Percentiles rank a stretch among this genome's conserved stretches.
phyloP scores from a whole-genome alignment of 2,888 invertebrate genomes.

The Thyatira batis region DNA sequence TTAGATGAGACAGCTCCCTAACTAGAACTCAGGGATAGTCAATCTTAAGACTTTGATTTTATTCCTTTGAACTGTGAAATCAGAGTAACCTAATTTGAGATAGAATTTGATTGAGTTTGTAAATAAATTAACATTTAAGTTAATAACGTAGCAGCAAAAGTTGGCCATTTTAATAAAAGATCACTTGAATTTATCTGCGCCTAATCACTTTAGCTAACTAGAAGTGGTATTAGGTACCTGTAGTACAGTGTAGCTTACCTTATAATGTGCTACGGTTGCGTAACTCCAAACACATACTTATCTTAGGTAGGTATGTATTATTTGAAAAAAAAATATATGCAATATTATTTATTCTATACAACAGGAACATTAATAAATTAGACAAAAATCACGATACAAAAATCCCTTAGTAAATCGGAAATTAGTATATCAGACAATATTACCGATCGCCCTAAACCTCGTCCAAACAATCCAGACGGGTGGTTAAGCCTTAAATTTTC shows the following conservation, averaged over 20 bases:
- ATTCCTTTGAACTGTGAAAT: slow-evolving; percentile 10
- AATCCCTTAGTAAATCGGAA: slow-evolving; percentile 23
- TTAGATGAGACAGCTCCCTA: slow-evolving; percentile 22
- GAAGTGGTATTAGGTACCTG: not conserved
- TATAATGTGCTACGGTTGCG: too few species aligned
- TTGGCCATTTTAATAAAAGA: too few species aligned
- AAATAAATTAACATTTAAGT: not conserved
- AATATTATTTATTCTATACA: too few species aligned
- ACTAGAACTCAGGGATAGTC: slow-evolving; percentile 9
- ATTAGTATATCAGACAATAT: not conserved
- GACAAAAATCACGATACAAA: too few species aligned
- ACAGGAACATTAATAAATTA: too few species aligned
- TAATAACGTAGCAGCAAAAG: not conserved
- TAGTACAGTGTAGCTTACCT: not conserved
- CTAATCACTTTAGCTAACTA: too few species aligned
- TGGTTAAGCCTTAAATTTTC: slow-evolving; percentile 41
- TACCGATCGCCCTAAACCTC: slow-evolving; percentile 6
- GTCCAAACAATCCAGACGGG: slow-evolving; percentile 35
- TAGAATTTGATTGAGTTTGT: slow-evolving; percentile 2
- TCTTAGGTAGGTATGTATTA: too few species aligned
- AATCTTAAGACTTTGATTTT: slow-evolving; percentile 9
- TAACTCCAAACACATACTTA: too few species aligned
- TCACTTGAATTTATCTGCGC: too few species aligned
- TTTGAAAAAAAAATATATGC: too few species aligned
- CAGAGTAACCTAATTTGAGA: slow-evolving; percentile 1